Conservation (phyloP, 2,113 vertebrate species). For the Sebastes fasciatus region DNA sequence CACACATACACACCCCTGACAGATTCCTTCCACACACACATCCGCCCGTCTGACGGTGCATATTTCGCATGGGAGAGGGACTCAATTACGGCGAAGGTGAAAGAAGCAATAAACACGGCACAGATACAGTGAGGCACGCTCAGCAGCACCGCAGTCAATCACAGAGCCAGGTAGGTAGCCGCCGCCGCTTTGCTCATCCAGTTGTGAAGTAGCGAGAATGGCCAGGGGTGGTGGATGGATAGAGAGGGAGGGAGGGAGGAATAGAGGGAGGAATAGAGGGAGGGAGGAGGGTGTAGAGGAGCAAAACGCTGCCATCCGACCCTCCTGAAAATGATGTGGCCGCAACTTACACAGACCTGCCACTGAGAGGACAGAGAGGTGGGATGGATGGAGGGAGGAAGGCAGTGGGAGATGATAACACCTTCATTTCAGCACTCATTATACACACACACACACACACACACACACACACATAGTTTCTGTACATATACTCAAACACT, state of each 20-base stretch:
- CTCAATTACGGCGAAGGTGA: slow-evolving; percentile 81
- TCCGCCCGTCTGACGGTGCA: slow-evolving; percentile 66
- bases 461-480: slow-evolving; percentile 19
- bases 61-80: slow-evolving; percentile 76
- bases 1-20: slow-evolving; percentile 25
- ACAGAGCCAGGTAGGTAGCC: slow-evolving; percentile 69
- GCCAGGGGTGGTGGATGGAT: slow-evolving; percentile 53
- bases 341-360: slow-evolving; percentile 51
- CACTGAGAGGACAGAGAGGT: slow-evolving; percentile 45
- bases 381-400: slow-evolving; percentile 42
- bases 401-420: slow-evolving; percentile 46
- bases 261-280: neutral
- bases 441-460: slow-evolving; percentile 32
- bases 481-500: slow-evolving; percentile 23
- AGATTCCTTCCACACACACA: slow-evolving; percentile 27
- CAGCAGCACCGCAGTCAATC: slow-evolving; percentile 74
- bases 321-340: slow-evolving; percentile 54
- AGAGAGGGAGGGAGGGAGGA: neutral
- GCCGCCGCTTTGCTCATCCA: slow-evolving; percentile 64
- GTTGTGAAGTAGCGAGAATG: slow-evolving; percentile 66
- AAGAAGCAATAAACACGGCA: slow-evolving; percentile 76
- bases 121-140: slow-evolving; percentile 69
- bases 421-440: slow-evolving; percentile 51
- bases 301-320: slow-evolving; percentile 45
- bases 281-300: neutral